Conservation (phyloP, 1,140 invertebrate species). For the Anastrepha ludens region DNA sequence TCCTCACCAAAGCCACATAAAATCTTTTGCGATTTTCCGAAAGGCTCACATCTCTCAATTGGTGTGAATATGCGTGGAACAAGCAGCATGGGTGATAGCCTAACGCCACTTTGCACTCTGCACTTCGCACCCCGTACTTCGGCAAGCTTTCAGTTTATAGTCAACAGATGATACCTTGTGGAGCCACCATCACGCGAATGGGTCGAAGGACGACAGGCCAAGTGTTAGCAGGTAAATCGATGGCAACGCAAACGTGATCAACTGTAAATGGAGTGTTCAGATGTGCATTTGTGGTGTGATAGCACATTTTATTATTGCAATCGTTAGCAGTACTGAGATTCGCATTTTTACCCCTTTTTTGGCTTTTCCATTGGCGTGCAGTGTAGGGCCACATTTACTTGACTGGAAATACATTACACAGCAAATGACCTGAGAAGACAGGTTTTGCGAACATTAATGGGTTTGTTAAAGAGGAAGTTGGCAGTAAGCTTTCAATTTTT, state of each 20-base stretch:
- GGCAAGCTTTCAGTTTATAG: background rate
- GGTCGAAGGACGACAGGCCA: background rate
- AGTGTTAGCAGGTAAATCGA: slow-evolving; percentile 27
- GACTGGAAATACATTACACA: background rate
- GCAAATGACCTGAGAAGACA: no score
- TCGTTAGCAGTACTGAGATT: background rate
- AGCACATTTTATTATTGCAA: slow-evolving; percentile 29
- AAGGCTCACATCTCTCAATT: background rate
- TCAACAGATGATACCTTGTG: background rate
- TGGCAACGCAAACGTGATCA: slow-evolving; percentile 20
- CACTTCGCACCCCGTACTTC: no score
- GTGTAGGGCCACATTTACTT: background rate
- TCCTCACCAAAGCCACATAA: background rate
- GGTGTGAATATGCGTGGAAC: background rate
- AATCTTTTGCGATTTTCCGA: background rate
- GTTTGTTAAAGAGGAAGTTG: background rate
- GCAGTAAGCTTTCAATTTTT: no score
- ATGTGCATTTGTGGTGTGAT: background rate
- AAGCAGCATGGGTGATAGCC: background rate
- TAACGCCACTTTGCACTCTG: background rate
- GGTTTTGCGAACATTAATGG: background rate
- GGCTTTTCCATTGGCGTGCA: background rate
- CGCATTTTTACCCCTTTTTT: background rate
- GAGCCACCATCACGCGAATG: background rate
- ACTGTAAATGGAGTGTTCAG: slow-evolving; percentile 33